Base-by-base conservation (phyloP, 2,888 invertebrate species). In the Hypsopygia costalis region DNA sequence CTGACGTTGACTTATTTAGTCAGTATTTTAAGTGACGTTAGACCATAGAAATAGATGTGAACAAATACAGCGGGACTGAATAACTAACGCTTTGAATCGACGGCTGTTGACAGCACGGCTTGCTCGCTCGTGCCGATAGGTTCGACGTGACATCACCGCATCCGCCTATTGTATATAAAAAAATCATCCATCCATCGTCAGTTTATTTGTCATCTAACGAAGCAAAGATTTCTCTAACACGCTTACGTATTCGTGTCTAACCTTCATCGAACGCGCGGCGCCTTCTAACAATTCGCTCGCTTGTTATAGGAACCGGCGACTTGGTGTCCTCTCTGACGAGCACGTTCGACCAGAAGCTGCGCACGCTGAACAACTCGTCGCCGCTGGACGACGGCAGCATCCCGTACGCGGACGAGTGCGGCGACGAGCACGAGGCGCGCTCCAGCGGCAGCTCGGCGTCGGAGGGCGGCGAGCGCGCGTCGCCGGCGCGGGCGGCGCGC, bases 271-370 rank as follows among this genome's bases (percentile, higher is more conserved):
- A 5, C 11, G 28, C 7, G 34, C 20, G 12, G 8, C 35, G 22
- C 40, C 29, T 34, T 9, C 55, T 71, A 45, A 69, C 42, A 25
- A n/a, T 22, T 1, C 31, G 9, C 6, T 36, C 33, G 30, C 47
- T 77, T 78, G 69, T 91, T 90, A 41, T 88, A 96, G 96, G 95
- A 78, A 92, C 94, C 70, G 95, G 96, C 88, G 93, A 96, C 61
- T 89, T 96, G 80, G 93, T 94, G 71, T 92, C 92, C 52, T 93
- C 93, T 60, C 92, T 97, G 71, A 96, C 95, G 58, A 94, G 94
- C 69, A 94, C 95, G 45, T 93, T 96, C 81, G 96, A 96, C 76
- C 93, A 94, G 69, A 96, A 96, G 79, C 91, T 95, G 81, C 92
- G 93, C 60, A 92, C 93, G 62, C 79, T 94, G 63, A 91, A 94